A percentile compares a stretch with the other conserved stretches of the same genome.
phyloP scores from a whole-genome alignment of 2,888 invertebrate genomes.

The Luperina testacea region DNA sequence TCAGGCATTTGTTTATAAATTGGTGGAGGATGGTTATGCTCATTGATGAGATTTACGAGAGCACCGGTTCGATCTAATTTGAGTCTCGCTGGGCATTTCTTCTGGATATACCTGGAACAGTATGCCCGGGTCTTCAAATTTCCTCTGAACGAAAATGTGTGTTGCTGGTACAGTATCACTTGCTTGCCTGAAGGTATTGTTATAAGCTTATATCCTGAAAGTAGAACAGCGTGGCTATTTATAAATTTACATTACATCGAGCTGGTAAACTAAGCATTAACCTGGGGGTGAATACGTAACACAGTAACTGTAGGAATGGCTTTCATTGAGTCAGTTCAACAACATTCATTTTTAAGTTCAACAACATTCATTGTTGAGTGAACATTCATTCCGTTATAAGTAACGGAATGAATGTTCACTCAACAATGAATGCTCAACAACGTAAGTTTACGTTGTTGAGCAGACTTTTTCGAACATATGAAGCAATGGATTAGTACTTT shows the following conservation, averaged over 20 bases:
- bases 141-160: conserved; percentile 53
- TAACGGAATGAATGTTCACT: no score
- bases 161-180: conserved; percentile 51
- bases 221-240: background rate
- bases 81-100: conserved; percentile 35
- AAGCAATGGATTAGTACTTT: no score
- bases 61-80: conserved; percentile 13
- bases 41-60: background rate
- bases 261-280: background rate
- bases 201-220: conserved; percentile 37
- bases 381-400: no score
- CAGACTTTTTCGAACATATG: no score
- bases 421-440: no score
- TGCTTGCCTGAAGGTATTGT: conserved; percentile 50
- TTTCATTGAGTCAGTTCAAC: no score
- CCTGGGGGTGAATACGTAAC: background rate
- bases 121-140: conserved; percentile 8
- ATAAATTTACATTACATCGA: background rate
- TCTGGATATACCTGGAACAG: conserved; percentile 35
- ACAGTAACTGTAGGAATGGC: no score
- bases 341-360: no score
- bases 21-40: conserved; percentile 42
- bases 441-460: no score
- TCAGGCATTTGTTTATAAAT: background rate
- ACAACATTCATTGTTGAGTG: no score